Evolutionary conservation across 1,140 invertebrate genomes (phyloP).

Genomic region (Agraylea sexmaculata): DNA sequence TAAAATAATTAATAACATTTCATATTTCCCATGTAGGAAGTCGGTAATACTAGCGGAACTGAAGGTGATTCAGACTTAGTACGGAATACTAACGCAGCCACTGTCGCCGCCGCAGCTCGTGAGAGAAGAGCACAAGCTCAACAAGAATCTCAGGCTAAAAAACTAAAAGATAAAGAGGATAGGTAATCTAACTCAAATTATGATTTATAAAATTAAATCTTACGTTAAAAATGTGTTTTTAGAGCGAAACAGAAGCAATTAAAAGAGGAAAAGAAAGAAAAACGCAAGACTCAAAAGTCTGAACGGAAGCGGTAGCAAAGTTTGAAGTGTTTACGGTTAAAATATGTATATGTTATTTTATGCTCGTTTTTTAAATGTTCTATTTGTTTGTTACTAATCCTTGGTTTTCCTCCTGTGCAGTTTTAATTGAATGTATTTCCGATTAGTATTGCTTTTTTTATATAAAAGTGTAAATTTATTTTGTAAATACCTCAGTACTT

Average conservation of each 20-base stretch:
- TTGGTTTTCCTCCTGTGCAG: background rate
- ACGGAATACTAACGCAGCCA: conserved; percentile 66
- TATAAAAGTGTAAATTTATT: too few relatives aligned
- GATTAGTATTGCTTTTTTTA: too few relatives aligned
- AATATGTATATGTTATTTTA: too few relatives aligned
- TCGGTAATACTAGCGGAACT: conserved; percentile 35
- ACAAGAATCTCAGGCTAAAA: conserved; percentile 66
- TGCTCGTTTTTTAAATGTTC: background rate
- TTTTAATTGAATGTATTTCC: too few relatives aligned
- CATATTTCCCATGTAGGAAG: conserved; percentile 25
- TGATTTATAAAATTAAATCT: background rate
- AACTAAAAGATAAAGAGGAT: conserved; percentile 81
- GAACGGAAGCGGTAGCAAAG: conserved; percentile 70
- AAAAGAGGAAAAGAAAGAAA: conserved; percentile 78
- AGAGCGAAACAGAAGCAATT: conserved; percentile 77
- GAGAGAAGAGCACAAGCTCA: conserved; percentile 67
- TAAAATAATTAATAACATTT: conserved; percentile 4
- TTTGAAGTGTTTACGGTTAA: conserved; percentile 16
- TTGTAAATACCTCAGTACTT: too few relatives aligned
- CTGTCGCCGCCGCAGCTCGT: conserved; percentile 59
- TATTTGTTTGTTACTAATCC: background rate
- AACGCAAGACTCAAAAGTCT: conserved; percentile 75
- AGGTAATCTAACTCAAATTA: conserved; percentile 38
- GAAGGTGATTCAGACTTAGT: conserved; percentile 44
- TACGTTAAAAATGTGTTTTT: conserved; percentile 23